Percentiles rank a stretch among this genome's conserved stretches.
phyloP scores from a whole-genome alignment of 1,140 invertebrate genomes.

The Drosophila varians region DNA sequence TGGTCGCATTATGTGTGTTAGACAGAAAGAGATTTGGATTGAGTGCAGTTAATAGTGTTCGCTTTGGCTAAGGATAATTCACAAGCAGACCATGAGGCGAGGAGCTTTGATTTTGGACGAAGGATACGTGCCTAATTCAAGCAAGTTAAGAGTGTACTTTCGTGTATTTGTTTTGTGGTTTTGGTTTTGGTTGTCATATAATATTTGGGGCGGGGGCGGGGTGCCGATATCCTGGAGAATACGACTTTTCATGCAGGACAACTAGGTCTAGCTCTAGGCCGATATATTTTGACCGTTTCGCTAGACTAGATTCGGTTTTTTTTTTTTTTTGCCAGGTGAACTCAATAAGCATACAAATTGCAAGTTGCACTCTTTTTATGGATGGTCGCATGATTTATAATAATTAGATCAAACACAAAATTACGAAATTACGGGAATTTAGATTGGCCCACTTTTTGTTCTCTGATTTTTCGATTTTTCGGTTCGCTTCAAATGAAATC shows the following conservation, averaged over 20 bases:
- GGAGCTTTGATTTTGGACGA: constrained; percentile 39
- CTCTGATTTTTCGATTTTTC: constrained; percentile 45
- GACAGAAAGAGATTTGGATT: constrained; percentile 58
- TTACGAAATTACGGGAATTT: constrained; percentile 62
- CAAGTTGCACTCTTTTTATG: constrained; percentile 60
- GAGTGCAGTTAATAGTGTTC: constrained; percentile 77
- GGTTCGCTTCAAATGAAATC: constrained; percentile 48
- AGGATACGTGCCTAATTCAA: constrained; percentile 35
- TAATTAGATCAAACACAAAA: constrained; percentile 57
- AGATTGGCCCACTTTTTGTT: constrained; percentile 44
- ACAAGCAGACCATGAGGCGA: constrained; percentile 49
- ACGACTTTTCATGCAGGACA: constrained; percentile 34
- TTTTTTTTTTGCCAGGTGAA: constrained; percentile 34
- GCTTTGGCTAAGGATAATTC: constrained; percentile 26
- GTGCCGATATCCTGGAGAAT: constrained; percentile 24
- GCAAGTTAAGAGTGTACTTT: constrained; percentile 24
- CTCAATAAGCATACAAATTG: constrained; percentile 40
- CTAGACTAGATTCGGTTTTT: constrained; percentile 14
- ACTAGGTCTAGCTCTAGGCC: constrained; percentile 36
- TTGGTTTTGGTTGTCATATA: neutral
- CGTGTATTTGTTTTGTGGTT: constrained; percentile 10
- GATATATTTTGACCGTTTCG: constrained; percentile 26
- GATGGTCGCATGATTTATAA: constrained; percentile 69
- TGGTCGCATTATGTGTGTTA: constrained; percentile 62
- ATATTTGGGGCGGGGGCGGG: neutral